Conservation (phyloP, 2,113 vertebrate genomes). For the Eulemur macaco region DNA sequence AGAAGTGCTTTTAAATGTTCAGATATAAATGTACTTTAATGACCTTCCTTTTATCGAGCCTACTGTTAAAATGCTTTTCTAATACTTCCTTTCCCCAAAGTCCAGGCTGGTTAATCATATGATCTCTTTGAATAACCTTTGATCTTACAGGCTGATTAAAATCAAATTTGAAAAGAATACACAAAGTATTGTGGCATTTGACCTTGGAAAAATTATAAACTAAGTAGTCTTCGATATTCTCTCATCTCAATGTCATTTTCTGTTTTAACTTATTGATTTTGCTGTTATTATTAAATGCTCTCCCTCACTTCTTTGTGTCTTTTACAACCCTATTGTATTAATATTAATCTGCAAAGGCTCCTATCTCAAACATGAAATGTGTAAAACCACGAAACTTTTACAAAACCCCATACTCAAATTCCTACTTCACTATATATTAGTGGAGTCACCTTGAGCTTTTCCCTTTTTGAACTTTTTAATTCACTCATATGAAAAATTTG, state of each 20-base stretch:
- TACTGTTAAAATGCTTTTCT: constrained; percentile 36
- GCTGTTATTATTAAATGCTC: not conserved
- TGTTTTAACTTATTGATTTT: not conserved
- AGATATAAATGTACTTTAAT: constrained; percentile 67
- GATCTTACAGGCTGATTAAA: constrained; percentile 38
- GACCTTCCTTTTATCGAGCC: constrained; percentile 53
- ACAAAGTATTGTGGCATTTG: not conserved
- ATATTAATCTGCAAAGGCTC: not conserved
- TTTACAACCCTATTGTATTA: not conserved
- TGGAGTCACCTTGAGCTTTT: not conserved
- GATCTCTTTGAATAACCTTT: constrained; percentile 62
- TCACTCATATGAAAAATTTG: not conserved
- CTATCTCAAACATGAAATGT: not conserved
- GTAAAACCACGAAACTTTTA: not conserved
- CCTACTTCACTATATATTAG: fast-evolving
- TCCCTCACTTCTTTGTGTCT: not conserved
- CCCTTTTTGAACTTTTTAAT: not conserved
- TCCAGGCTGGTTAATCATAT: not conserved
- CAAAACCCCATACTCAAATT: not conserved
- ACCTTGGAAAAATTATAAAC: constrained; percentile 1
- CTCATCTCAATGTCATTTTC: not conserved
- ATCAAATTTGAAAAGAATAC: constrained; percentile 16
- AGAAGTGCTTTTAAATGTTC: constrained; percentile 59
- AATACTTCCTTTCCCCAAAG: constrained; percentile 11
- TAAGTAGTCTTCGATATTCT: not conserved